Evolutionary conservation across 1,140 invertebrate species (phyloP).

Genomic region (Drosophila malerkotliana): DNA sequence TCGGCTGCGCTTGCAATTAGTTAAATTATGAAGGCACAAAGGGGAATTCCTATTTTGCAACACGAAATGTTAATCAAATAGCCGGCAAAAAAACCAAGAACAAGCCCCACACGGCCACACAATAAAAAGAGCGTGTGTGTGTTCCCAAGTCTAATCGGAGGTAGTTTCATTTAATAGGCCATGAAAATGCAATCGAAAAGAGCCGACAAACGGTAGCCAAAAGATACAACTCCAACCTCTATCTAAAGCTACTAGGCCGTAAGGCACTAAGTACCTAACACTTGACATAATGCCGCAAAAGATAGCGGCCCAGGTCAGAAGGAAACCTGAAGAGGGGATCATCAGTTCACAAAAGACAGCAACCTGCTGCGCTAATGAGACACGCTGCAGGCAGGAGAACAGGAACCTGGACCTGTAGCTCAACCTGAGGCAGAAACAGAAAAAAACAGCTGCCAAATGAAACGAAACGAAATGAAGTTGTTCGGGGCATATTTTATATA

Average conservation of each 20-base stretch:
- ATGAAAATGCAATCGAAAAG: conserved; percentile 29
- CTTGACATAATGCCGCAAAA: conserved; percentile 75
- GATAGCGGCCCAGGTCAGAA: conserved; percentile 71
- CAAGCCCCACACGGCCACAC: conserved; percentile 15
- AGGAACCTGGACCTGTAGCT: conserved; percentile 3
- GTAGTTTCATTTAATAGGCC: conserved; percentile 63
- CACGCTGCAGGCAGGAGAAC: conserved; percentile 53
- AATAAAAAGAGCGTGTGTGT: conserved; percentile 25
- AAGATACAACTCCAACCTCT: conserved; percentile 36
- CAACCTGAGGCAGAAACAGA: not conserved
- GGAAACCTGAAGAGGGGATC: conserved; percentile 10
- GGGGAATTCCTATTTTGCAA: conserved; percentile 56
- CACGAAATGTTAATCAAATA: conserved; percentile 69
- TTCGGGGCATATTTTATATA: conserved; percentile 31
- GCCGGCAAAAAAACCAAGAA: conserved; percentile 4
- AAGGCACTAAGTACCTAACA: conserved; percentile 82
- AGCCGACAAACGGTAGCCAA: conserved; percentile 54
- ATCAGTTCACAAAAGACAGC: conserved; percentile 31
- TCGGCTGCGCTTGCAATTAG: conserved; percentile 77
- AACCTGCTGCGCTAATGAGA: conserved; percentile 80
- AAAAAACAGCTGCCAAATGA: conserved; percentile 72
- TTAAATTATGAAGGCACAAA: conserved; percentile 76
- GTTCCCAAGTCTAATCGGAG: conserved; percentile 52
- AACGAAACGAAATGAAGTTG: conserved; percentile 69
- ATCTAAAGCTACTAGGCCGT: conserved; percentile 51